Evolutionary conservation across 1,140 invertebrate genomes (phyloP), one percentile per base, ranked within the genome.

Genomic region (Sinonovacula constricta): DNA sequence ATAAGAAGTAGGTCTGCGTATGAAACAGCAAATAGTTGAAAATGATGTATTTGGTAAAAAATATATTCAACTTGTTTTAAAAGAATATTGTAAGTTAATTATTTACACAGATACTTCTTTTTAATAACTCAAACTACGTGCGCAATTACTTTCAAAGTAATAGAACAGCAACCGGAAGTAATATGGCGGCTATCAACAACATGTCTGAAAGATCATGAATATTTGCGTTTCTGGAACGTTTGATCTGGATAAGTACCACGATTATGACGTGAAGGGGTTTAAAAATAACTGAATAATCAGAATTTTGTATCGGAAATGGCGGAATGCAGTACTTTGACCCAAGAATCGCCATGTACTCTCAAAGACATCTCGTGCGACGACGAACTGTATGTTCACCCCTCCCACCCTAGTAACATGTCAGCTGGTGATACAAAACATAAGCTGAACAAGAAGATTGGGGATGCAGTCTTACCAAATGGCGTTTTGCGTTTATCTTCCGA

Each of bases 151-250:
- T n/a, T n/a, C n/a, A n/a, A n/a, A n/a, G n/a, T n/a, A n/a, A n/a
- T n/a, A n/a, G n/a, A n/a, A 68, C 45, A 53, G 51, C 39, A 71
- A 51, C 79, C 82, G 82, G 82, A 83, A 83, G 79, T 83, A 78
- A 70, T 68, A 77, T 81, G 78, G 79, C 80, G 57, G 76, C 75
- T 72, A 81, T 62, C 82, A 83, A 76, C 75, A 83, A 70, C 31
- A 66, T 62, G 60, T 75, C 60, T 5, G 69, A 79, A 63, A 56
- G 39, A 10, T 39, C 2, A 63, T 69, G 57, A 62, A 66, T 28
- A 18, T n/a, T 66, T 39, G 63, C 31, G 18, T 30, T 26, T 60
- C n/a, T 60, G n/a, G n/a, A 66, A n/a, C 63, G 28, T 24, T 24
- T 45, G 15, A 15, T 34, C 5, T 36, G 24, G n/a, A 33, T 22